phyloP scores from a whole-genome alignment of 2,113 vertebrate genomes.

The Eidolon helvum region DNA sequence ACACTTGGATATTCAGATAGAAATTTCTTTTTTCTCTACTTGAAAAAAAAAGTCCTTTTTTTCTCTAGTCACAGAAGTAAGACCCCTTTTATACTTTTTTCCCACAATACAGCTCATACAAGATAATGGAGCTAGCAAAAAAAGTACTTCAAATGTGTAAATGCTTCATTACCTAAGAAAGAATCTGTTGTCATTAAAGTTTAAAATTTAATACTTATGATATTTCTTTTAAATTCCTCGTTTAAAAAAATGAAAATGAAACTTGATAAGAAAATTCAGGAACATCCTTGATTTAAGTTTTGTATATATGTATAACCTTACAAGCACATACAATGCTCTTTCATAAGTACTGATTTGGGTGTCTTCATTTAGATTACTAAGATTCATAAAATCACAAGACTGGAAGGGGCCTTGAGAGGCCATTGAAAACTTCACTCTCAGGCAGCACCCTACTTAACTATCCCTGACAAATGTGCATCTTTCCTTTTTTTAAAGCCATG shows the following conservation, averaged over 20 bases:
- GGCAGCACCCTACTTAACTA: not conserved
- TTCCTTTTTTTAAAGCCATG: not conserved
- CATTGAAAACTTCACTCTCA: not conserved
- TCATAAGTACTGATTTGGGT: not conserved
- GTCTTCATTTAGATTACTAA: not conserved
- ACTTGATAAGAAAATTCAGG: not conserved
- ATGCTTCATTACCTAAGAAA: not conserved
- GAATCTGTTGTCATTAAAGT: not conserved
- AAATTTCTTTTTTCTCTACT: not conserved
- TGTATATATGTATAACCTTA: not conserved
- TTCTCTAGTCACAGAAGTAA: not conserved
- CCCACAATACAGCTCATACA: not conserved
- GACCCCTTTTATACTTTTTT: not conserved
- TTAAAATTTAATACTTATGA: not conserved
- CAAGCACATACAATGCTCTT: not conserved
- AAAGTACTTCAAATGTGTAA: not conserved
- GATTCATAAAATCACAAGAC: slow-evolving; percentile 1
- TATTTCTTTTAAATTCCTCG: not conserved
- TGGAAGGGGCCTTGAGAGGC: not conserved
- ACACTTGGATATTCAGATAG: not conserved
- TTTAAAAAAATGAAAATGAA: not conserved
- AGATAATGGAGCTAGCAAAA: not conserved
- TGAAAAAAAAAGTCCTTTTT: not conserved
- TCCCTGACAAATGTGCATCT: slow-evolving; percentile 30
- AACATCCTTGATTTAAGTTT: not conserved